Base-by-base conservation (phyloP, 2,888 invertebrate genomes). In the Nymphalis polychloros region DNA sequence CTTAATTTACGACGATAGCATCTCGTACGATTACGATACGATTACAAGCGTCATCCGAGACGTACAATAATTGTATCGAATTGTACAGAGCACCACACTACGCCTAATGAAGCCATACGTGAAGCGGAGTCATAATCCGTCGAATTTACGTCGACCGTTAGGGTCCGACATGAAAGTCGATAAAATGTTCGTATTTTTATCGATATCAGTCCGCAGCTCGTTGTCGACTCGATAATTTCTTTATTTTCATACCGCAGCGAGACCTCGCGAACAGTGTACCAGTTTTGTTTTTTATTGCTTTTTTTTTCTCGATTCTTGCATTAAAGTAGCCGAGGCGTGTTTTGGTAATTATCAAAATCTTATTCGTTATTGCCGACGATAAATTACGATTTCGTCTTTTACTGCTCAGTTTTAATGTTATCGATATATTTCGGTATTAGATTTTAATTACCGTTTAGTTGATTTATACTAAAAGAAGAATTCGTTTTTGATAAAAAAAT, bases 111-210 rank as follows among this genome's bases (percentile, higher is more conserved):
- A 89, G 88, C 79, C 81, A 80, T 88, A 81, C 69, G 72, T 72
- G 73, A 81, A 82, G 78, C 72, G 76, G 69, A 76, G 77, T 81
- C 73, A 81, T 90, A 87, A 88, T 76, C 73, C 75, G 74, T 83
- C 77, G 78, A 87, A 87, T 89, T 89, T 89, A 89, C 85, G 78
- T 75, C 80, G 77, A 79, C 83, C 82, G 84, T 88, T 85, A 86
- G 83, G 77, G 78, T 69, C 69, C 77, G 75, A 79, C 82, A 84
- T 89, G 85, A 88, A 88, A 83, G 81, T 84, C 87, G 84, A 86
- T 85, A 84, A 83, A 81, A 53, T 17, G 41, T 53, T 23, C 23
- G 20, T 63, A 23, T 57, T 57, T 57, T 57, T 57, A 57, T 57
- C 57, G 57, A 57, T 52, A 31, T 16, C 49, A 48, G 63, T 82